Percentiles rank a stretch among this genome's conserved stretches.
Conservation (phyloP, 2,113 vertebrate genomes). For the Nesoenas mayeri region DNA sequence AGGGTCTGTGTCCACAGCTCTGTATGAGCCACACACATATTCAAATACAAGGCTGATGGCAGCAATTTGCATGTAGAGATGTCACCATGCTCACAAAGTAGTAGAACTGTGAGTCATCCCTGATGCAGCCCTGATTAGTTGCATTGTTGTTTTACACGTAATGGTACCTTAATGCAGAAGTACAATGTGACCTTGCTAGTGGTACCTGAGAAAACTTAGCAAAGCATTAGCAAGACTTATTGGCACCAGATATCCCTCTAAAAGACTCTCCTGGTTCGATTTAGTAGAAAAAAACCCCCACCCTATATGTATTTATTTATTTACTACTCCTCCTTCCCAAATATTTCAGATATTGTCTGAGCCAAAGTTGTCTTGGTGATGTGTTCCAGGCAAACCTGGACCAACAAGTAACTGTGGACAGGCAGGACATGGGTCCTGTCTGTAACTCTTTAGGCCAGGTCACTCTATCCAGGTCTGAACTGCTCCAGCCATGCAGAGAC, state of each 20-base stretch:
- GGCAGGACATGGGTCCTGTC: neutral
- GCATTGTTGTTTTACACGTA: neutral
- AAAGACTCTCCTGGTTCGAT: neutral
- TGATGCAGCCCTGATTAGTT: neutral
- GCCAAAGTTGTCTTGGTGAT: neutral
- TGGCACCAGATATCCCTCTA: neutral
- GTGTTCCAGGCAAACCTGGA: neutral
- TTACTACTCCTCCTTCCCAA: neutral
- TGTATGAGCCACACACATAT: fast-evolving
- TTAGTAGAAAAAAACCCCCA: neutral
- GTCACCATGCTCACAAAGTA: neutral
- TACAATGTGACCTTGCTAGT: neutral
- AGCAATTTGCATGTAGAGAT: neutral
- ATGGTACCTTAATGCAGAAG: neutral
- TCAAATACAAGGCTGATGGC: neutral
- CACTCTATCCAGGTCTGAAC: neutral
- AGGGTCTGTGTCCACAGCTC: neutral
- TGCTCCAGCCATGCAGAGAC: neutral
- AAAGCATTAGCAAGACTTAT: neutral
- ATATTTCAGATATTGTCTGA: neutral
- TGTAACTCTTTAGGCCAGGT: neutral
- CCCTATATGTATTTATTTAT: neutral
- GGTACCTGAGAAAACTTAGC: neutral
- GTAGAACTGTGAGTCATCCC: neutral
- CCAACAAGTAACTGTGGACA: neutral